Evolutionary conservation across 2,113 vertebrate genomes (phyloP), one percentile per base, ranked within the genome.

Genomic region (Xiphophorus maculatus): DNA sequence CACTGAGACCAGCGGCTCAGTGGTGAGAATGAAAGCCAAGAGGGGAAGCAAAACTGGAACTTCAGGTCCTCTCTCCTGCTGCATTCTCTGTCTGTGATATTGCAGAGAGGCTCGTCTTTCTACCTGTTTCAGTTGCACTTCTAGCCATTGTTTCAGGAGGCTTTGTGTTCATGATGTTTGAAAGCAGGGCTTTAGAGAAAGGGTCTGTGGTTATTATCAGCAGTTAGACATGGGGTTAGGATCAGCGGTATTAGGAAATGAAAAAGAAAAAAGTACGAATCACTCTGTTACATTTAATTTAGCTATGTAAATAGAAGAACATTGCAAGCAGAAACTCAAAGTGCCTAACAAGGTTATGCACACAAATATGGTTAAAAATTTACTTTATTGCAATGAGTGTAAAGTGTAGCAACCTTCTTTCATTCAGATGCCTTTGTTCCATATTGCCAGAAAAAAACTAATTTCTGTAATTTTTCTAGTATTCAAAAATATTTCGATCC

Each of bases 11-110:
- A 79, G 66, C 63, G 71, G 71, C 77, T 54, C 77, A 69, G 66
- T 42, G 78, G 86, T 92, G 92, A 91, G 92, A 94, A 93, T 84
- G 83, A 92, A 92, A 92, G 88, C 87, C 88, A 1, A 69, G 70
- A 48, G 67, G 28, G 66, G 42, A 72, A 77, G 83, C 63, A 69
- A 87, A 93, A 94, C 93, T 86, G 90, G 94, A 93, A 86, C 75
- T 91, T 90, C 94, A 90, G 91, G 92, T 94, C 92, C 73, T 15
- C 14, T 64, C 48, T 69, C 72, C 25, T 60, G 54, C 40, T 27
- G 22, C 54, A 30, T 75, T 81, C 84, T 84, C 82, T 62, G 30
- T 67, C 65, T 77, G 79, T 73, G 87, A 91, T 78, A 90, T 89
- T 63, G 19, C 60, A 37, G 79, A 79, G 74, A 78, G 66, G 64